Evolutionary conservation across 2,797 vertebrate species (phyloP), one percentile per base, ranked within the genome.

Genomic region (Pipistrellus kuhlii): DNA sequence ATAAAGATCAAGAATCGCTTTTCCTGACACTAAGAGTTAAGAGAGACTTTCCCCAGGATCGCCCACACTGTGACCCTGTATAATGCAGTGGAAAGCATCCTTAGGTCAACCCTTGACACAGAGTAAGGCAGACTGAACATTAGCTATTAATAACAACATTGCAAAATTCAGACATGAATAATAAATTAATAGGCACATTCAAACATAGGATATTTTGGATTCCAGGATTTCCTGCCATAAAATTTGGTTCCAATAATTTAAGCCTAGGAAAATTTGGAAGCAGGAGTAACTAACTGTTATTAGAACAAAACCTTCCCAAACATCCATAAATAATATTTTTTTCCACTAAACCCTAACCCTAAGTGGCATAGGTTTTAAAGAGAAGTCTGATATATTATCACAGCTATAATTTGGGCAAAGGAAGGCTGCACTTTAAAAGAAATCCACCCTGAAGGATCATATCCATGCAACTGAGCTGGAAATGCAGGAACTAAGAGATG

Each of bases 201-300:
- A 41, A 64, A 91, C 73, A 69, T 20, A 32, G 69, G 76, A 21
- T 41, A 62, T 46, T 59, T 69, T 64, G 55, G 57, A 87, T 30
- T 35, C 57, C 46, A 77, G 35, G 27, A 25, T 72, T 86, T 90
- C 86, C 21, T 82, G 25, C 81, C 27, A 68, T 57, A 72, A 94
- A 64, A 76, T 17, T 20, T 23, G 23, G 46, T 25, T 23, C 41
- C 13, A 62, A 8, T n/a, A 94, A 76, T 48, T 55, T 46, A 64
- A 94, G 69, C 41, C 17, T 41, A 82, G 48, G 77, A 73, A 93
- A 59, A 84, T 44, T n/a, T 80, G 44, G 77, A 78, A 90, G 30
- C 44, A 17, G 32, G 25, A 87, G 44, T 92, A 71, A 83, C n/a
- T 78, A 66, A 41, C 38, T 41, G 68, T 68, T 88, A 66, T n/a